Percentiles rank a stretch among this genome's conserved stretches.
phyloP scores from a whole-genome alignment of 2,797 vertebrate species.

The Erethizon dorsatum region DNA sequence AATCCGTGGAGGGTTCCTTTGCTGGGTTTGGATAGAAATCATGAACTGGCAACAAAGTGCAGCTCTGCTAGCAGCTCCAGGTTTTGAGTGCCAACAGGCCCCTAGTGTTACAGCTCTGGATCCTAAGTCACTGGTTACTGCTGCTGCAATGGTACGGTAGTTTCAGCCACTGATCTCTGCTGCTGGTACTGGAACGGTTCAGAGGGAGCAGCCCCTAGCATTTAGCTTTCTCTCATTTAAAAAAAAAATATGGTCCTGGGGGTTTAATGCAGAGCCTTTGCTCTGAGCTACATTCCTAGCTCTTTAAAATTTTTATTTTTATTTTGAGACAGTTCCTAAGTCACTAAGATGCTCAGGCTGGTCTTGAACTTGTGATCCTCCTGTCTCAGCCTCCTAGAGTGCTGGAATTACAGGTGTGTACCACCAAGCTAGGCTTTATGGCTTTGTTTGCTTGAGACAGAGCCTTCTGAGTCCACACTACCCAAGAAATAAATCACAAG shows the following conservation, averaged over 20 bases:
- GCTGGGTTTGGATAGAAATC: background rate
- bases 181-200: background rate
- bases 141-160: background rate
- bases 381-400: background rate
- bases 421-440: background rate
- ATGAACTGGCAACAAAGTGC: background rate
- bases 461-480: background rate
- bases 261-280: background rate
- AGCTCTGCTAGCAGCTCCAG: background rate
- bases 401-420: background rate
- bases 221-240: background rate
- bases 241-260: background rate
- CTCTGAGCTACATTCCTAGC: background rate
- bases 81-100: background rate
- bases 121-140: background rate
- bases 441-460: background rate
- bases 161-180: background rate
- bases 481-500: background rate
- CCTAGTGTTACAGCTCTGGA: background rate
- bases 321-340: background rate
- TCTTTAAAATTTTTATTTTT: background rate
- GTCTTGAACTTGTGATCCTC: background rate
- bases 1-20: background rate
- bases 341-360: background rate
- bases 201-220: background rate